Conservation (phyloP, 2,888 invertebrate genomes). For the Patella ulyssiponensis region DNA sequence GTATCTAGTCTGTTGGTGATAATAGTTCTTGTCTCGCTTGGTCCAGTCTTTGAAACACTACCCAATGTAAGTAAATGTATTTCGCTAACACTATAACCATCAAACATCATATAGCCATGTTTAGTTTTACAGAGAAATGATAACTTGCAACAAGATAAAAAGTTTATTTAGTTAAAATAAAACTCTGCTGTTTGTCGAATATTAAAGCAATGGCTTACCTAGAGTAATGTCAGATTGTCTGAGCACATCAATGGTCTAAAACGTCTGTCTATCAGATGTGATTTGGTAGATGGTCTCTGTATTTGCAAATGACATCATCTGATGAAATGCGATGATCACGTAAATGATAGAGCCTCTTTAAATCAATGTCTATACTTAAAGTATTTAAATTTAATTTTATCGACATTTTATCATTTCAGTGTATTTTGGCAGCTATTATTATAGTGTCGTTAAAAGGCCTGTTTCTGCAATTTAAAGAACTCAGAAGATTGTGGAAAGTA, state of each 20-base stretch:
- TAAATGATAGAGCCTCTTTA: too few species aligned
- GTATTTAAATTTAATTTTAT: background rate
- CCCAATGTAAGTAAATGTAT: slow-evolving; percentile 78
- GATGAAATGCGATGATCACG: background rate
- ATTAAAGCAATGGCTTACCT: too few species aligned
- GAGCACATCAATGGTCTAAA: too few species aligned
- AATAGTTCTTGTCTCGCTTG: slow-evolving; percentile 86
- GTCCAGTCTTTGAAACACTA: slow-evolving; percentile 87
- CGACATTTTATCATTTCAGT: slow-evolving; percentile 73
- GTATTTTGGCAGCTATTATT: slow-evolving; percentile 71
- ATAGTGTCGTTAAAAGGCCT: slow-evolving; percentile 68
- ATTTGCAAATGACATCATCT: background rate
- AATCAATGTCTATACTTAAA: background rate
- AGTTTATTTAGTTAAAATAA: too few species aligned
- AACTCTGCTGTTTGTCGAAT: too few species aligned
- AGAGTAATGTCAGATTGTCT: too few species aligned
- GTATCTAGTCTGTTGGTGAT: slow-evolving; percentile 84
- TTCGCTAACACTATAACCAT: background rate
- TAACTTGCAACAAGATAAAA: too few species aligned
- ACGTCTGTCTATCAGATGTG: too few species aligned
- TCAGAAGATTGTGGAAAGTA: slow-evolving; percentile 58
- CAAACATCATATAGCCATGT: too few species aligned
- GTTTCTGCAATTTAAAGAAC: slow-evolving; percentile 63
- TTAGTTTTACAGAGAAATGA: too few species aligned
- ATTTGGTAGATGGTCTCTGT: background rate